A percentile compares a stretch with the other conserved stretches of the same genome.
Evolutionary conservation across 2,113 vertebrate species (phyloP).

Genomic region (Loxodonta africana): DNA sequence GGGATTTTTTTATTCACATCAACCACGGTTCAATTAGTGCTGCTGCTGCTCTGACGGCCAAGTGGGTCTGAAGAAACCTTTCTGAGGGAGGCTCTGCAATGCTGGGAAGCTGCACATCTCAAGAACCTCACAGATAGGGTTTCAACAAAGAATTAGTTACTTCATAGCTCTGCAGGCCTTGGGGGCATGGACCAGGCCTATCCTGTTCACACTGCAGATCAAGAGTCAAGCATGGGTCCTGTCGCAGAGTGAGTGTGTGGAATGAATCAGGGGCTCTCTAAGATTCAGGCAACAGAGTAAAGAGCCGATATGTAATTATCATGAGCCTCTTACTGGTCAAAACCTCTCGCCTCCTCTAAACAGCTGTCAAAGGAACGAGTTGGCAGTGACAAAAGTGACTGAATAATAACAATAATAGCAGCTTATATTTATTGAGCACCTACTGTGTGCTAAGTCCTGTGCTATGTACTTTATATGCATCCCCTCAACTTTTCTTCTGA

Average conservation of each 20-base stretch:
- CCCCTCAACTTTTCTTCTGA: background rate
- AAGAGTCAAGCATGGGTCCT: background rate
- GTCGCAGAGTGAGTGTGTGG: background rate
- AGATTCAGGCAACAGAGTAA: background rate
- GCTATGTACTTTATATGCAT: accelerated
- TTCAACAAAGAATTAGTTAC: background rate
- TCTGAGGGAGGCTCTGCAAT: background rate
- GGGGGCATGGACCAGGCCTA: background rate
- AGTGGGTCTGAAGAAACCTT: background rate
- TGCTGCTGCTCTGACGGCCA: slow-evolving; percentile 14
- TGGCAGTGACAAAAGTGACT: background rate
- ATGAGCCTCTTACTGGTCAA: background rate
- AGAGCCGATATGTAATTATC: background rate
- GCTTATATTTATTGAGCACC: background rate
- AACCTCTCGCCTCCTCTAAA: background rate
- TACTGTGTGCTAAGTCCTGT: background rate
- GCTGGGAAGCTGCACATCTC: background rate
- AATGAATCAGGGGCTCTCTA: background rate
- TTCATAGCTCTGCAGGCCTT: accelerated
- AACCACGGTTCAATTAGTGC: background rate
- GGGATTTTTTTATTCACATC: slow-evolving; percentile 73
- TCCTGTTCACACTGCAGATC: background rate
- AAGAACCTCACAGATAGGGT: background rate
- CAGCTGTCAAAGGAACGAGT: background rate
- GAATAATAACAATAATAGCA: accelerated